Evolutionary conservation across 1,140 invertebrate species (phyloP).

Genomic region (Aphelinus certus): DNA sequence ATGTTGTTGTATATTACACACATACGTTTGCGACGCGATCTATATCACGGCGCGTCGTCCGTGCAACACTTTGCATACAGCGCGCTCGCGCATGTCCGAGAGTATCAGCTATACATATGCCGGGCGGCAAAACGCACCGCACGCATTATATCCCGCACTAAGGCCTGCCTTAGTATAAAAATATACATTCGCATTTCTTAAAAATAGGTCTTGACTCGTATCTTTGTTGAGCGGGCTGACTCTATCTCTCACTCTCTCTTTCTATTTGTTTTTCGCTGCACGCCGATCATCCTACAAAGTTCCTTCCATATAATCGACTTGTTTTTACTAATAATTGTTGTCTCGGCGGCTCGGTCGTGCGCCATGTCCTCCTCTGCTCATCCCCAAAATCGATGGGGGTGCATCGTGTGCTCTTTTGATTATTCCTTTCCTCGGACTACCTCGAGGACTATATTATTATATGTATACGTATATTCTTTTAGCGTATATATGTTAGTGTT

Average conservation of each 20-base stretch:
- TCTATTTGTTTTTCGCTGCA: constrained; percentile 7
- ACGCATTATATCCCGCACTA: constrained; percentile 48
- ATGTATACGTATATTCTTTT: too few species aligned
- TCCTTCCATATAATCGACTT: constrained; percentile 19
- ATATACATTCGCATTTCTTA: constrained; percentile 65
- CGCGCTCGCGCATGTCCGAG: neutral
- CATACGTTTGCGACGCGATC: neutral
- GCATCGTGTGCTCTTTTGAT: too few species aligned
- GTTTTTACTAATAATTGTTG: neutral
- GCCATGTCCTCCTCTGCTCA: too few species aligned
- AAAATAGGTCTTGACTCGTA: constrained; percentile 63
- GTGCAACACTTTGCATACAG: neutral
- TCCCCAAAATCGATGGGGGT: too few species aligned
- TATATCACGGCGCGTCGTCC: neutral
- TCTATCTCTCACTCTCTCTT: constrained; percentile 37
- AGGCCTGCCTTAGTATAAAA: constrained; percentile 67
- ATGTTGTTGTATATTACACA: neutral
- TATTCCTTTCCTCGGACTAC: too few species aligned
- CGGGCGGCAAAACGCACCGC: constrained; percentile 7
- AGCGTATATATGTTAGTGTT: too few species aligned
- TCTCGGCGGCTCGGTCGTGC: too few species aligned
- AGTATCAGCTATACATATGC: constrained; percentile 14
- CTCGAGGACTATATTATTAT: too few species aligned
- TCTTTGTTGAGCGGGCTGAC: constrained; percentile 47
- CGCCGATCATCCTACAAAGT: neutral